Conservation (phyloP, 2,797 vertebrate genomes). For the Rhynchotus rufescens region DNA sequence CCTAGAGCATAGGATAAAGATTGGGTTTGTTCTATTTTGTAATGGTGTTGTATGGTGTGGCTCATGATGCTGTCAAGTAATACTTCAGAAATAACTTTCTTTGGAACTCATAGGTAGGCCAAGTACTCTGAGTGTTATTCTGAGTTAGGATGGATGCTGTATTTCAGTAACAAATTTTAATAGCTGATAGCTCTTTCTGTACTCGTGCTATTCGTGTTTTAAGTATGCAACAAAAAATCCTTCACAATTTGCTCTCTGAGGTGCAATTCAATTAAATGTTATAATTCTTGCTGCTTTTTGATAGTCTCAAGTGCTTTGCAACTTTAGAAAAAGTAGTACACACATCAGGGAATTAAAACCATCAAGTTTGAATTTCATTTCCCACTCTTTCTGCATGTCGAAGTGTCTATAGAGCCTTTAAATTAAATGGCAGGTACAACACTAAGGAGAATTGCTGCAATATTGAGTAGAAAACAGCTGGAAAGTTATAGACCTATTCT, state of each 20-base stretch:
- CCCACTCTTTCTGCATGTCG: not conserved
- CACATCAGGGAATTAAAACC: not conserved
- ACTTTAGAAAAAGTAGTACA: not conserved
- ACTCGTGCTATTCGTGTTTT: not conserved
- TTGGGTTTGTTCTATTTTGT: not conserved
- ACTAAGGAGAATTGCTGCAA: not conserved
- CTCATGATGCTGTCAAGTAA: not conserved
- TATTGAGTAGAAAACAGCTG: not conserved
- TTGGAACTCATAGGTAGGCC: not conserved
- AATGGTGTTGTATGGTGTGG: not conserved
- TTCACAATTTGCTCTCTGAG: not conserved
- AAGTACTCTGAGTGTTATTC: not conserved
- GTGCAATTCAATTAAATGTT: not conserved
- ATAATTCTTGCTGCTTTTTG: not conserved
- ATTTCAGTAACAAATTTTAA: not conserved
- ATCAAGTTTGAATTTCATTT: not conserved
- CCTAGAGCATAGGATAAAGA: not conserved
- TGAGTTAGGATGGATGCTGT: not conserved
- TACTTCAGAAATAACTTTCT: not conserved
- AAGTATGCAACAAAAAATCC: not conserved
- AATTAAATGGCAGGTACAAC: not conserved
- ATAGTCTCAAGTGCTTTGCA: not conserved
- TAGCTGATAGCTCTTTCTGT: not conserved
- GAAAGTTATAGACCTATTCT: not conserved
- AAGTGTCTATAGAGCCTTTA: not conserved